A percentile compares a stretch with the other conserved stretches of the same genome.
Conservation (phyloP, 2,888 invertebrate species). For the Plagiodera versicolora region DNA sequence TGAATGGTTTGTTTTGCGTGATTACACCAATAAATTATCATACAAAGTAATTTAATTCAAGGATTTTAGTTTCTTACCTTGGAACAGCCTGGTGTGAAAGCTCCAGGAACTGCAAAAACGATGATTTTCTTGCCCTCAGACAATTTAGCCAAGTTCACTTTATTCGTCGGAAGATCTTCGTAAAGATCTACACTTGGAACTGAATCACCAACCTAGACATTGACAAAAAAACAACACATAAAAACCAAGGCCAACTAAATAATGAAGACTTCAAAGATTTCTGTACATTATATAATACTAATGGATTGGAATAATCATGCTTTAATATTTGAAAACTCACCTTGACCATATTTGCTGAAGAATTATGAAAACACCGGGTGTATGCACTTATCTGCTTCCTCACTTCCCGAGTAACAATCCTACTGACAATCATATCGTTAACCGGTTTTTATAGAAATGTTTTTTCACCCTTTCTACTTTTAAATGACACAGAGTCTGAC, state of each 20-base stretch:
- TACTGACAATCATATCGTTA: conserved; percentile 11
- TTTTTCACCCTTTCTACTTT: too few species aligned
- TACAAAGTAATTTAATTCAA: conserved; percentile 8
- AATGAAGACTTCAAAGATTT: too few species aligned
- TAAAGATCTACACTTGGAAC: conserved; percentile 78
- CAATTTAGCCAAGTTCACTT: conserved; percentile 75
- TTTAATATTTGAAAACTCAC: conserved; percentile 12
- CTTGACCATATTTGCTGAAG: conserved; percentile 24
- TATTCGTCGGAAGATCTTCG: conserved; percentile 84
- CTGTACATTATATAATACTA: conserved; percentile 10
- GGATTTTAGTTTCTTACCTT: conserved; percentile 58
- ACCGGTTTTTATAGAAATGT: too few species aligned
- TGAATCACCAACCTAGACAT: conserved; percentile 78
- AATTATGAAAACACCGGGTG: conserved; percentile 18
- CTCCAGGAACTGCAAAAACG: conserved; percentile 90
- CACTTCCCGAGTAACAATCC: background rate
- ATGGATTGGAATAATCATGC: background rate
- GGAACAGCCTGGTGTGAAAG: conserved; percentile 92
- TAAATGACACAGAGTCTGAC: too few species aligned
- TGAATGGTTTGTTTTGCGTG: too few species aligned
- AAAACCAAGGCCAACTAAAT: conserved; percentile 1
- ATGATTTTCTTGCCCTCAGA: conserved; percentile 80
- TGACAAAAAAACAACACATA: conserved; percentile 27
- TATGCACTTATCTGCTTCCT: conserved; percentile 5
- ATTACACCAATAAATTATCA: conserved; percentile 7